phyloP scores from a whole-genome alignment of 92 coral and sea anemone genomes.

The Muricea muricata region DNA sequence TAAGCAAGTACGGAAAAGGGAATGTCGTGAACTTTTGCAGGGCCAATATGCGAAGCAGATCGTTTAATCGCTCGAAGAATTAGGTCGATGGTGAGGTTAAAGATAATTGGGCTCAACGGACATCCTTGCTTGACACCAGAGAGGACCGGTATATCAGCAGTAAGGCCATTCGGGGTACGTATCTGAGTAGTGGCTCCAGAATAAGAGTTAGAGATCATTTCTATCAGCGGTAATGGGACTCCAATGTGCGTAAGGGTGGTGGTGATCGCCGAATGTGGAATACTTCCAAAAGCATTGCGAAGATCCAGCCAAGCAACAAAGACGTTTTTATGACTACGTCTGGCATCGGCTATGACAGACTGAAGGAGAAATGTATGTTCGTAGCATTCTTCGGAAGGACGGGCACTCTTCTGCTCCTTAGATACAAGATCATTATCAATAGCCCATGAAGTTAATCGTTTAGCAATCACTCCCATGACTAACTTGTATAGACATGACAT shows the following conservation, averaged over 20 bases:
- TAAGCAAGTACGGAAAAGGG: slow-evolving; percentile 42
- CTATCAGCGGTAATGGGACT: neutral
- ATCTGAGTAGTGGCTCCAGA: neutral
- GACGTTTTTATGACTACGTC: neutral
- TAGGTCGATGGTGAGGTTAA: slow-evolving; percentile 3
- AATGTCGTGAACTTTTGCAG: neutral
- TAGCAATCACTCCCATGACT: slow-evolving; percentile 30
- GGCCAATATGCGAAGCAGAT: slow-evolving; percentile 24
- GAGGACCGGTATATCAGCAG: neutral
- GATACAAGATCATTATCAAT: slow-evolving; percentile 6
- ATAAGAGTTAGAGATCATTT: neutral
- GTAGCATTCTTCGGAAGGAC: slow-evolving; percentile 15
- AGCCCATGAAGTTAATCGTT: slow-evolving; percentile 37
- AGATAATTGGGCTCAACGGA: slow-evolving; percentile 14
- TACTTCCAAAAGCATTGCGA: slow-evolving; percentile 15
- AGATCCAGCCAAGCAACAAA: slow-evolving; percentile 20
- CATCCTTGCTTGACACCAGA: slow-evolving; percentile 24
- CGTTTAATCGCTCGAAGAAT: slow-evolving; percentile 26
- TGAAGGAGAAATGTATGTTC: slow-evolving; percentile 19
- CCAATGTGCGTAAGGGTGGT: slow-evolving; percentile 15
- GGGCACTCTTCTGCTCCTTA: slow-evolving; percentile 8
- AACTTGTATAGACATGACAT: slow-evolving; percentile 35
- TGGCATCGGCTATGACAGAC: neutral
- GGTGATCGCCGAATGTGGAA: slow-evolving; percentile 6
- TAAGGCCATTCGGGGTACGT: neutral